These are phyloP conservation scores for Amphiprion clarkii DNA, from an alignment of 2,797 vertebrate genomes.

Conservation along the genomic window DNA sequence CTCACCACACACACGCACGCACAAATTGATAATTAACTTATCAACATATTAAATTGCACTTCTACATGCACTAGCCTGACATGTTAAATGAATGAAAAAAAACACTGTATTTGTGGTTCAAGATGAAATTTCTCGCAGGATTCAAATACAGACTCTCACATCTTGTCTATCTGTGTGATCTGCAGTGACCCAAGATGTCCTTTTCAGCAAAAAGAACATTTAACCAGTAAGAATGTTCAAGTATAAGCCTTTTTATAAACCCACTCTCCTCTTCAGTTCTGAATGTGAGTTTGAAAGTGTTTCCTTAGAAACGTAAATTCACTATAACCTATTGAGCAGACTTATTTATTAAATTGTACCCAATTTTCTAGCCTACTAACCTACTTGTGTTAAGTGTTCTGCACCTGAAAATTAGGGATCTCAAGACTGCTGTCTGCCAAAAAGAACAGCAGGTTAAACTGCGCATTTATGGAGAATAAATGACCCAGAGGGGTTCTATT, in stretches of 20 bases:
- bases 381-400: slow-evolving; percentile 49
- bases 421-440: slow-evolving; percentile 16
- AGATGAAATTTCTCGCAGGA: neutral
- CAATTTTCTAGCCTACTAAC: slow-evolving; percentile 56
- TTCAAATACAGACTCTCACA: neutral
- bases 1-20: neutral
- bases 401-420: slow-evolving; percentile 21
- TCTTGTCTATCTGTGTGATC: neutral
- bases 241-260: neutral
- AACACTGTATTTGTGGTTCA: neutral
- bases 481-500: neutral
- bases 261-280: neutral
- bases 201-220: no score
- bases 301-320: neutral
- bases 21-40: slow-evolving; percentile 11
- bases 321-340: neutral
- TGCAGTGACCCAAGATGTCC: neutral
- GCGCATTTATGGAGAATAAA: neutral
- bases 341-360: slow-evolving; percentile 41
- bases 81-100: slow-evolving; percentile 15
- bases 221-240: neutral
- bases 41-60: slow-evolving; percentile 3
- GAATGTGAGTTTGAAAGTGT: slow-evolving; percentile 5
- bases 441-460: neutral
- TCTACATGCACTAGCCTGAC: neutral